Percentiles rank a stretch among this genome's conserved stretches.
phyloP scores from a whole-genome alignment of 2,888 invertebrate genomes.

The Monoplex corrugatus region DNA sequence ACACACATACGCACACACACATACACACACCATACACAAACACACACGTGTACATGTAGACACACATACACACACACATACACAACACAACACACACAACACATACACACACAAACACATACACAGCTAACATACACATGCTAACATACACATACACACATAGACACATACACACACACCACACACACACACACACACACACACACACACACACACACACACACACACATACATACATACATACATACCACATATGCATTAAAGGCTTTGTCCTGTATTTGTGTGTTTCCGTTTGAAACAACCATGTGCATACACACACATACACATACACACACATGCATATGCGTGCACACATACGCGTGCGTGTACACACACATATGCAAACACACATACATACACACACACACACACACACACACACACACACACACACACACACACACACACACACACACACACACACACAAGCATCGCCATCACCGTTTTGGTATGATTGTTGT shows the following conservation, averaged over 20 bases:
- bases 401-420: neutral
- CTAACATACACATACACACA: too few relatives aligned
- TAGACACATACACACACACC: too few relatives aligned
- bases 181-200: too few relatives aligned
- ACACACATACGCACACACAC: neutral
- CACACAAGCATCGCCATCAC: too few relatives aligned
- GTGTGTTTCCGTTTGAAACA: too few relatives aligned
- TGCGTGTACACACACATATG: too few relatives aligned
- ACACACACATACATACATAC: neutral
- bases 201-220: neutral
- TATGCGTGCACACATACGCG: neutral
- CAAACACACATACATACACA: neutral
- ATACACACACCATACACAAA: too few relatives aligned
- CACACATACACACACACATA: neutral
- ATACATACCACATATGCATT: neutral
- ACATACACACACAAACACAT: too few relatives aligned
- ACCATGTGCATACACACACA: neutral
- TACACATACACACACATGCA: neutral
- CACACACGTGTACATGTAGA: neutral
- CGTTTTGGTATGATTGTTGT: too few relatives aligned
- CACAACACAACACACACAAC: neutral
- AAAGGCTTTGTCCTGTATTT: neutral
- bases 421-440: too few relatives aligned
- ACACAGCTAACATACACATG: neutral
- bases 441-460: too few relatives aligned